These are phyloP conservation scores for Ganaspis brasiliensis DNA, from an alignment of 2,888 invertebrate species.

Conservation along the genomic window DNA sequence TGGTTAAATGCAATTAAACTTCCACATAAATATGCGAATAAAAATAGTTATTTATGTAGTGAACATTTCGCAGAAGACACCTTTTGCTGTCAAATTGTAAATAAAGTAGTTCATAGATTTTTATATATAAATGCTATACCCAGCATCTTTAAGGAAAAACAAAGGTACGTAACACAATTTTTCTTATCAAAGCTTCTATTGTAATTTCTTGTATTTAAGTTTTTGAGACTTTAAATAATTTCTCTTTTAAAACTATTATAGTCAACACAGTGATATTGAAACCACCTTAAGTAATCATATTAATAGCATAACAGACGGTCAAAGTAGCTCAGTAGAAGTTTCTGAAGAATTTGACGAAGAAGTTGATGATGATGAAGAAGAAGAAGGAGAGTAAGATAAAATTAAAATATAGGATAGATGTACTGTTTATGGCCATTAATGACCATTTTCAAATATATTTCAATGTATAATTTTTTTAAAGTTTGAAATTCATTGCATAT, in stretches of 20 bases:
- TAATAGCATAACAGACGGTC: background rate
- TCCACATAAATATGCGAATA: background rate
- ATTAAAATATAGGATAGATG: background rate
- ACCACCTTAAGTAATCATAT: background rate
- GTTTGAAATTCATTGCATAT: no score
- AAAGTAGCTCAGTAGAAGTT: background rate
- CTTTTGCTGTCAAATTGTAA: slow-evolving; percentile 9
- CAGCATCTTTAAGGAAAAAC: background rate
- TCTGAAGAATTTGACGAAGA: background rate
- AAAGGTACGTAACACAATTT: background rate
- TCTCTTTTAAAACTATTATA: no score
- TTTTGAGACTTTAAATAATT: no score
- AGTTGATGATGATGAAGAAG: no score
- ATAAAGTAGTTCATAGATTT: slow-evolving; percentile 32
- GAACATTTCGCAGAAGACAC: slow-evolving; percentile 10
- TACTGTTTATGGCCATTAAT: no score
- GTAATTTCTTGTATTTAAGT: no score
- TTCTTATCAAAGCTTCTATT: no score
- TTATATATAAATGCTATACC: slow-evolving; percentile 18
- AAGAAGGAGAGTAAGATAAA: slow-evolving; percentile 9
- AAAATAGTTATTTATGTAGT: slow-evolving; percentile 40
- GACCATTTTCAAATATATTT: no score
- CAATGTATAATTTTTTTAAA: no score
- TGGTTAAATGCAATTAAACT: slow-evolving; percentile 34
- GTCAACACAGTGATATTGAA: background rate